Evolutionary conservation across 2,888 invertebrate genomes (phyloP).

Genomic region (Phytoseiulus persimilis): DNA sequence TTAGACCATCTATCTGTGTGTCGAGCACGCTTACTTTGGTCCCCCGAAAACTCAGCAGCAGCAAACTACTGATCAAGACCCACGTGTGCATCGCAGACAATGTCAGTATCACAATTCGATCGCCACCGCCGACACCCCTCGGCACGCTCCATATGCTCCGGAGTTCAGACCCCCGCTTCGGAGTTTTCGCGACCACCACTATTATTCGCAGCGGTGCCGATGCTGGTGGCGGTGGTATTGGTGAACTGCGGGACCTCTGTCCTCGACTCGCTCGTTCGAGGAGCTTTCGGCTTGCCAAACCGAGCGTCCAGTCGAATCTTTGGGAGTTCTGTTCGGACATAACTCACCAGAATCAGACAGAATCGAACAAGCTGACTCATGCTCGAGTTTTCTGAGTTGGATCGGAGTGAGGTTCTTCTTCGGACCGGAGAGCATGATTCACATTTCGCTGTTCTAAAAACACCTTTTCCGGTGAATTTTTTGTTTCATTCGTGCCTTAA

Average conservation of each 20-base stretch:
- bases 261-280: background rate
- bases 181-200: background rate
- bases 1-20: background rate
- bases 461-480: background rate
- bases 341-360: too few relatives aligned
- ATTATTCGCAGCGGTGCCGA: background rate
- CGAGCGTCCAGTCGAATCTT: background rate
- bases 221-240: background rate
- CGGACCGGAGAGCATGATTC: too few relatives aligned
- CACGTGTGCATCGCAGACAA: conserved; percentile 5
- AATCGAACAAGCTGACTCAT: too few relatives aligned
- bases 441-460: too few relatives aligned
- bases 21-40: background rate
- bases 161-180: background rate
- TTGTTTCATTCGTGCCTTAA: background rate
- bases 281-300: background rate
- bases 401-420: too few relatives aligned
- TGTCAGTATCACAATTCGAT: conserved; percentile 5
- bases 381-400: too few relatives aligned
- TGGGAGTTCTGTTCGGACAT: background rate
- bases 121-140: conserved; percentile 5
- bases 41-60: conserved; percentile 5
- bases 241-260: background rate
- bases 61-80: background rate
- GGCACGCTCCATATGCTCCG: background rate